Percentiles rank a stretch among this genome's conserved stretches.
Conservation (phyloP, 2,113 vertebrate genomes). For the Choloepus hoffmanni region DNA sequence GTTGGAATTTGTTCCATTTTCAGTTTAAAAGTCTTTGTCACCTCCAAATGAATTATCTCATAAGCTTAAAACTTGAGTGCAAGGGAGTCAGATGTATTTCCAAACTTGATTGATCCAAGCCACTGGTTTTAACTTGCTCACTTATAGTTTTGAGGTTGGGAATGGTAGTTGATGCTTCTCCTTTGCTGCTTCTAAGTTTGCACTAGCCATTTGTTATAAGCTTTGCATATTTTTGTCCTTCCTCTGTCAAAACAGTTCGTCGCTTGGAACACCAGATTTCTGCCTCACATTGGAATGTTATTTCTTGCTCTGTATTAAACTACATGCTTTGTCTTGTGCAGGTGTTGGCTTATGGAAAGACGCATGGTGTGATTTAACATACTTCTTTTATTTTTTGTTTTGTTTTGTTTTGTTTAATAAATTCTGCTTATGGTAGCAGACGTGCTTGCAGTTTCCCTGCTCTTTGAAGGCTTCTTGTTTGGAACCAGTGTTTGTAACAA, state of each 20-base stretch:
- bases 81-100: slow-evolving; percentile 33
- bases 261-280: slow-evolving; percentile 92
- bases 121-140: slow-evolving; percentile 83
- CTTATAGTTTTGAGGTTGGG: slow-evolving; percentile 81
- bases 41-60: slow-evolving; percentile 53
- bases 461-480: slow-evolving; percentile 89
- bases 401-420: slow-evolving; percentile 79
- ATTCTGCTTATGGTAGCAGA: slow-evolving; percentile 88
- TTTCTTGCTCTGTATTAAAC: slow-evolving; percentile 92
- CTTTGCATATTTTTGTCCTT: slow-evolving; percentile 92
- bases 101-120: slow-evolving; percentile 70
- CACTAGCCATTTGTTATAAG: slow-evolving; percentile 89
- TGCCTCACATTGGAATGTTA: slow-evolving; percentile 90
- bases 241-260: slow-evolving; percentile 92
- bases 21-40: slow-evolving; percentile 70
- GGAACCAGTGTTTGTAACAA: slow-evolving; percentile 84
- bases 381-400: slow-evolving; percentile 84
- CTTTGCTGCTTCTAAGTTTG: slow-evolving; percentile 88
- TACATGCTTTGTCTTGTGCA: slow-evolving; percentile 93
- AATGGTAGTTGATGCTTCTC: slow-evolving; percentile 82
- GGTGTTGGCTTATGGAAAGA: slow-evolving; percentile 94
- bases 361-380: slow-evolving; percentile 93
- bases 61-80: slow-evolving; percentile 60
- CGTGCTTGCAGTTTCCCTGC: slow-evolving; percentile 89
- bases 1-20: slow-evolving; percentile 53